Evolutionary conservation across 2,113 vertebrate species (phyloP), one percentile per base, ranked within the genome.

Genomic region (Cavia aperea): DNA sequence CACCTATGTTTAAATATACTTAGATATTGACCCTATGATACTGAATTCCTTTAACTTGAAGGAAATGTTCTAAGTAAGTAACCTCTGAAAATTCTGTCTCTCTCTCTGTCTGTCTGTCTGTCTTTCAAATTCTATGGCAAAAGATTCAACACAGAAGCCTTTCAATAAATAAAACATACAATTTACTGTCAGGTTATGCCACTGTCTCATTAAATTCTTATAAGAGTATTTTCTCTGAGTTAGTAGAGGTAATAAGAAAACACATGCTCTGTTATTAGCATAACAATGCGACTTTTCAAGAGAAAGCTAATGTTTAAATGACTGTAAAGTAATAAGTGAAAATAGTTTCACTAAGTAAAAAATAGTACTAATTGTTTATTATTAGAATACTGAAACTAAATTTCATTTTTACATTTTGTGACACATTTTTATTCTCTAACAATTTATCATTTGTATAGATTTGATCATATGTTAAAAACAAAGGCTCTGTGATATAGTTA

Each of bases 401-500:
- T 91, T 49, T 92, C 3, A 46, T 86, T 93, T 95, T 86, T 21
- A 92, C 66, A 60, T 65, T 91, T 82, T 65, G 62, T 91, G 68
- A 12, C 12, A 63, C 90, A 26, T 13, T 95, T 58, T 78, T 92
- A 73, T 94, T 95, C 78, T 96, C 92, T 86, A 70, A 49, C 39
- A 72, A 4, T 91, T 96, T 94, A 72, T 70, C 65, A 62, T 14
- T 95, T 96, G 18, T 88, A 60, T 81, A 96, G 43, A 78, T 94
- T 91, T 85, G 18, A 93, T 60, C 5, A 92, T 94, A 96, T 93
- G 88, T 97, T 33, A 92, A 97, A 73, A 97, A 97, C 85, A 91
- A 94, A 93, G 95, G 58, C 1, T 81, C 93, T 94, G 51, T 95
- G 78, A 96, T 85, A 91, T 14, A 88, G 90, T 94, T 96, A 95